Percentiles rank a stretch among this genome's conserved stretches.
phyloP scores from a whole-genome alignment of 2,797 vertebrate genomes.

The Chelonia mydas region DNA sequence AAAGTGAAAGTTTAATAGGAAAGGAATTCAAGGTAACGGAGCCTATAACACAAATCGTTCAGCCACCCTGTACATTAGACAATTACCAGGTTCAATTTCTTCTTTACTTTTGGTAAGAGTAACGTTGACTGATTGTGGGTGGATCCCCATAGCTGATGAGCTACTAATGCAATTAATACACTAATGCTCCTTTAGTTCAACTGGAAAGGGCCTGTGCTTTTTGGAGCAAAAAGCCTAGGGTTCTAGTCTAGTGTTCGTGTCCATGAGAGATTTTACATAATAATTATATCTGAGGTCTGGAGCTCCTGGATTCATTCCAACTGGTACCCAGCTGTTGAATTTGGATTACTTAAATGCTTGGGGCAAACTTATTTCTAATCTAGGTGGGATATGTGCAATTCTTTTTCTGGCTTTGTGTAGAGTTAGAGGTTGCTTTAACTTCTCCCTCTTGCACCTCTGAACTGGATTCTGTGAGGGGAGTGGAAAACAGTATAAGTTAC shows the following conservation, averaged over 20 bases:
- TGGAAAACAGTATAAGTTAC: neutral
- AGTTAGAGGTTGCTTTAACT: neutral
- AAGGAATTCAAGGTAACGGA: neutral
- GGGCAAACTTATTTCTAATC: neutral
- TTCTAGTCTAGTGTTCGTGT: neutral
- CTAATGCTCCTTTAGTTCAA: neutral
- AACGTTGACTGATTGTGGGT: neutral
- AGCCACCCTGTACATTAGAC: neutral
- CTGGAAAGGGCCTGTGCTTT: neutral
- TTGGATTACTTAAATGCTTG: neutral
- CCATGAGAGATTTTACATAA: neutral
- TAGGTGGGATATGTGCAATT: neutral
- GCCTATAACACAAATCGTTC: neutral
- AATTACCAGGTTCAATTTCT: neutral
- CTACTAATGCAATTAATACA: too few species aligned
- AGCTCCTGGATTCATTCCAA: neutral
- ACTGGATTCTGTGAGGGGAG: neutral
- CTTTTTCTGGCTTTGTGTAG: neutral
- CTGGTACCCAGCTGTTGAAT: neutral
- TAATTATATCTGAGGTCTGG: neutral
- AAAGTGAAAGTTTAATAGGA: neutral
- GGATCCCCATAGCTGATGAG: neutral
- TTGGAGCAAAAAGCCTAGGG: neutral
- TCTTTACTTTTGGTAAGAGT: neutral
- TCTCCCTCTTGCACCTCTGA: neutral